Conservation (phyloP, 2,888 invertebrate species). For the Bellardia bayeri region DNA sequence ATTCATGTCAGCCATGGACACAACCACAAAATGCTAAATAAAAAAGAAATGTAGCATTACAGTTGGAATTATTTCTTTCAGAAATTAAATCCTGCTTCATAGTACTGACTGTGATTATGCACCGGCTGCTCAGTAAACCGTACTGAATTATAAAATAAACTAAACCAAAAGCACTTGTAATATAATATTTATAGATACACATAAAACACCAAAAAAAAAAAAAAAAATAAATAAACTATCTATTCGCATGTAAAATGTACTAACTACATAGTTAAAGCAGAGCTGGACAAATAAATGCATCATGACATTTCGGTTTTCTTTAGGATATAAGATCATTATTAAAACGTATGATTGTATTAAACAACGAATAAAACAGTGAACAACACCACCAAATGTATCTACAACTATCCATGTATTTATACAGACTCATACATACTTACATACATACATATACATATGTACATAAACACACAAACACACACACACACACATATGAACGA, state of each 20-base stretch:
- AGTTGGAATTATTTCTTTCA: conserved; percentile 83
- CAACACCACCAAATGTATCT: conserved; percentile 69
- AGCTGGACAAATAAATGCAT: conserved; percentile 57
- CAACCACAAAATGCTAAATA: conserved; percentile 66
- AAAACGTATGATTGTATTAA: conserved; percentile 50
- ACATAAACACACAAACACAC: not conserved
- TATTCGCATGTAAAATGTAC: not conserved
- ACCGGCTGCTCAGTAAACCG: conserved; percentile 79
- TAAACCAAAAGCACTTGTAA: conserved; percentile 65
- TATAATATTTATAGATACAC: conserved; percentile 53
- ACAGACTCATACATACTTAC: conserved; percentile 34
- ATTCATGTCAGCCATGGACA: conserved; percentile 74
- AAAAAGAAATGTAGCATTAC: conserved; percentile 66
- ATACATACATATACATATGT: not conserved
- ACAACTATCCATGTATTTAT: conserved; percentile 16
- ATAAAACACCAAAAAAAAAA: conserved; percentile 53
- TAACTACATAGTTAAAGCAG: conserved; percentile 33
- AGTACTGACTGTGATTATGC: conserved; percentile 83
- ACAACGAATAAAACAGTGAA: conserved; percentile 51
- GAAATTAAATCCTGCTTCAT: conserved; percentile 82
- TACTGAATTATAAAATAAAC: conserved; percentile 50
- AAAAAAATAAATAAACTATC: not conserved
- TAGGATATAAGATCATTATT: conserved; percentile 41
- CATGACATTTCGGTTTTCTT: conserved; percentile 51
- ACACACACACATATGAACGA: not conserved